Evolutionary conservation across 2,888 invertebrate species (phyloP).

Genomic region (Cotesia congregata): DNA sequence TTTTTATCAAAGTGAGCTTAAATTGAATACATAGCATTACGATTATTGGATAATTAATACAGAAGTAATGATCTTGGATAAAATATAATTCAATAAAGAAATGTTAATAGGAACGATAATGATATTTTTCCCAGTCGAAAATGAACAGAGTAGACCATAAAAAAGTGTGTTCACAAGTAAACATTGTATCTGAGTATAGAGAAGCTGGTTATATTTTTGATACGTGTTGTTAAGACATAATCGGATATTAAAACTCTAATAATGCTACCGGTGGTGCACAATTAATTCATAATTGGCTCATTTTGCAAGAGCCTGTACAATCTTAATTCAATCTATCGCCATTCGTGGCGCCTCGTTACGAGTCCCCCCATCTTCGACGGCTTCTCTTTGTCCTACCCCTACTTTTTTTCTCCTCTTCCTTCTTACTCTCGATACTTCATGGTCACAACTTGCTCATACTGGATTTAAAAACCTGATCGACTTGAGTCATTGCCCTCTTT

Average conservation of each 20-base stretch:
- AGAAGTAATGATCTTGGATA: constrained; percentile 28
- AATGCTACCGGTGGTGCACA: constrained; percentile 63
- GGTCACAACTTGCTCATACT: constrained; percentile 13
- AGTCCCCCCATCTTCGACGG: constrained; percentile 53
- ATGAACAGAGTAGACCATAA: not conserved
- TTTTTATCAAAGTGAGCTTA: not conserved
- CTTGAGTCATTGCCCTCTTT: constrained; percentile 40
- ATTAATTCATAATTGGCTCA: constrained; percentile 70
- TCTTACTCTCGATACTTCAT: constrained; percentile 21
- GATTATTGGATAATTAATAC: constrained; percentile 32
- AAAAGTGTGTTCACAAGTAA: constrained; percentile 15
- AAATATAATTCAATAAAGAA: constrained; percentile 12
- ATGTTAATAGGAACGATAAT: constrained; percentile 2
- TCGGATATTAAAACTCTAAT: constrained; percentile 66
- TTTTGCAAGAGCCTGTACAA: constrained; percentile 64
- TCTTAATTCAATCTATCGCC: constrained; percentile 70
- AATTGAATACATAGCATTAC: not conserved
- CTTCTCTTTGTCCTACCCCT: constrained; percentile 46
- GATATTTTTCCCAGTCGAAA: not conserved
- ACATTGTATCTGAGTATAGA: constrained; percentile 24
- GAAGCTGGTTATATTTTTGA: constrained; percentile 49
- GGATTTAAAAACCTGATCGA: constrained; percentile 13
- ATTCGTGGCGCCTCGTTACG: constrained; percentile 64
- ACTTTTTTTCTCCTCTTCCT: constrained; percentile 46
- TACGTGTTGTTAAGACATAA: constrained; percentile 67